These are phyloP conservation scores for Condylostylus longicornis DNA, from an alignment of 1,140 invertebrate genomes.

Conservation along the genomic window DNA sequence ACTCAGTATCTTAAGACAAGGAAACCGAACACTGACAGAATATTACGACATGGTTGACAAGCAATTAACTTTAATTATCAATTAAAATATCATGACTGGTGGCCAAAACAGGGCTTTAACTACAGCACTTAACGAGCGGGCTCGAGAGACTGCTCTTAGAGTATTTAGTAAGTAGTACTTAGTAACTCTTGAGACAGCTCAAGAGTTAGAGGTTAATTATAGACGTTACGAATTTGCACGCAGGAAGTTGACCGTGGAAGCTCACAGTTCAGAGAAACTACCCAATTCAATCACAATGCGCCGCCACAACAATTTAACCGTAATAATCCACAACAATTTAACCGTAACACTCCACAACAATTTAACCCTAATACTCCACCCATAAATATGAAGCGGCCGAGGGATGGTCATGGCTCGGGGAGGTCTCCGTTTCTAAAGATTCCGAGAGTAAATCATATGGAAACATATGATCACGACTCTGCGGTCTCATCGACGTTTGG, in stretches of 20 bases:
- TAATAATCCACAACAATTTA: background rate
- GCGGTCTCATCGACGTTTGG: too few relatives aligned
- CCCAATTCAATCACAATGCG: background rate
- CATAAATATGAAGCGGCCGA: too few relatives aligned
- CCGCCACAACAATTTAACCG: background rate
- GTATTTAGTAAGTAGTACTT: background rate
- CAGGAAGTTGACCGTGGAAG: too few relatives aligned
- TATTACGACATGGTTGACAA: conserved; percentile 2
- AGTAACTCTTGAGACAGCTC: background rate
- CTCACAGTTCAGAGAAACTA: too few relatives aligned
- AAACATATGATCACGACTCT: too few relatives aligned
- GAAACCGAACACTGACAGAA: background rate
- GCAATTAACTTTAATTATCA: background rate
- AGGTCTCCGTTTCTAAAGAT: too few relatives aligned
- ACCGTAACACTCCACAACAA: too few relatives aligned
- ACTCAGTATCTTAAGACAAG: conserved; percentile 5
- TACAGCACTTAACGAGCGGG: background rate
- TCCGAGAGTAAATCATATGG: too few relatives aligned
- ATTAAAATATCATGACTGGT: conserved; percentile 1
- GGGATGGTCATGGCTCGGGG: too few relatives aligned
- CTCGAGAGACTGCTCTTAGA: conserved; percentile 1
- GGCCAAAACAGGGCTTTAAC: background rate
- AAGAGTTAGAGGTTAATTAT: background rate
- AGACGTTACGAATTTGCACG: background rate
- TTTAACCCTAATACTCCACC: too few relatives aligned